Percentiles rank a stretch among this genome's conserved stretches.
Conservation (phyloP, 1,140 invertebrate species). For the Drosophila persimilis region DNA sequence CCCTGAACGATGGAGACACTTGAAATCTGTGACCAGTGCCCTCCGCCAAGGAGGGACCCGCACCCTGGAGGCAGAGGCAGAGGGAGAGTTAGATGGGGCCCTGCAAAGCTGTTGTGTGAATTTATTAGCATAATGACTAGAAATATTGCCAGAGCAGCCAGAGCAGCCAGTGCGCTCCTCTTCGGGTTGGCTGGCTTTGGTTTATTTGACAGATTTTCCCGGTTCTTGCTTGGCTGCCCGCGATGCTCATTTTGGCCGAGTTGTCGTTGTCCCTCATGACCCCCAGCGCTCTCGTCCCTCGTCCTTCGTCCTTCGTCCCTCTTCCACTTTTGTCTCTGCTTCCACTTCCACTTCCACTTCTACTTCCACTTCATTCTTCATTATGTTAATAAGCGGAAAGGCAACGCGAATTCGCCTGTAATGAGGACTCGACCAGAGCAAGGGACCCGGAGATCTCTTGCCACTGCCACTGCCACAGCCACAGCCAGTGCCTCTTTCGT, state of each 20-base stretch:
- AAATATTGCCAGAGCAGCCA: slow-evolving; percentile 56
- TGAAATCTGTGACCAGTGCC: too few species aligned
- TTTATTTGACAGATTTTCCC: slow-evolving; percentile 75
- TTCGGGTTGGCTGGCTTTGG: slow-evolving; percentile 18
- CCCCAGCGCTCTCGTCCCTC: not conserved
- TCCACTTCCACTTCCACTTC: not conserved
- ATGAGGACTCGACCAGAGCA: slow-evolving; percentile 22
- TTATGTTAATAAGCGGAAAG: slow-evolving; percentile 72
- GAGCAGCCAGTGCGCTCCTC: slow-evolving; percentile 1
- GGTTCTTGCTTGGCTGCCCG: slow-evolving; percentile 41
- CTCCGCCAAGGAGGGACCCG: too few species aligned
- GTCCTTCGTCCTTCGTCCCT: slow-evolving; percentile 24
- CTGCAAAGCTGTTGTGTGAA: slow-evolving; percentile 39
- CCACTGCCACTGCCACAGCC: slow-evolving; percentile 3
- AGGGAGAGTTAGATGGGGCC: too few species aligned
- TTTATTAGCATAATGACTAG: slow-evolving; percentile 79
- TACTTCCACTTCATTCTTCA: slow-evolving; percentile 56
- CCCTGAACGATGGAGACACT: too few species aligned
- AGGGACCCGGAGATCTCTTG: too few species aligned
- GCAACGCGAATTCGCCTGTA: slow-evolving; percentile 37
- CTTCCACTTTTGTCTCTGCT: slow-evolving; percentile 10
- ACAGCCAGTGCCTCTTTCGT: not conserved
- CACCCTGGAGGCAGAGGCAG: too few species aligned
- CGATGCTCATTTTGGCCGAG: slow-evolving; percentile 29
- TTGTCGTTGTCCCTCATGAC: not conserved